These are phyloP conservation scores for Sebastes oblongus DNA, from an alignment of 2,797 vertebrate genomes.

Conservation along the genomic window DNA sequence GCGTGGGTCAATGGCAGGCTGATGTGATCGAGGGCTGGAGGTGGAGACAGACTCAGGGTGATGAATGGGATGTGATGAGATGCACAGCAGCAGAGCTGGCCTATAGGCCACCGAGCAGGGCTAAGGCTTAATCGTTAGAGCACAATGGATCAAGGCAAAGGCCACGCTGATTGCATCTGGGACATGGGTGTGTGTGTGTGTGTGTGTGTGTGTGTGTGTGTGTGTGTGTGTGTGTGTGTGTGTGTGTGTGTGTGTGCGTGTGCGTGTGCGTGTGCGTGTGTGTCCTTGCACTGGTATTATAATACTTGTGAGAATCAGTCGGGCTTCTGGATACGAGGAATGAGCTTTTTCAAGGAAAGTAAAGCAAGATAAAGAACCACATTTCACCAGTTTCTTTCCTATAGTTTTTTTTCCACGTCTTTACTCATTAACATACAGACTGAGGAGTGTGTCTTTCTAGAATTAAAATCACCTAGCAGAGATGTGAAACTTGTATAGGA, in stretches of 20 bases:
- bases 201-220: too few relatives aligned
- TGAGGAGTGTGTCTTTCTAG: not conserved
- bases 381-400: not conserved
- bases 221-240: too few relatives aligned
- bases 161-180: slow-evolving; percentile 61
- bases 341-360: not conserved
- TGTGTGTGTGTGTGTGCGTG: not conserved
- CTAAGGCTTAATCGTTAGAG: slow-evolving; percentile 65
- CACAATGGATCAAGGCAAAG: slow-evolving; percentile 67
- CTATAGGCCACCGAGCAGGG: slow-evolving; percentile 45
- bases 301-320: not conserved
- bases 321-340: not conserved
- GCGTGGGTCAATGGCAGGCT: slow-evolving; percentile 38
- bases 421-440: not conserved
- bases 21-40: slow-evolving; percentile 50
- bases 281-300: not conserved
- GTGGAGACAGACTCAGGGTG: slow-evolving; percentile 50
- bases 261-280: not conserved
- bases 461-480: not conserved
- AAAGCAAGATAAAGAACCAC: not conserved
- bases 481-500: not conserved
- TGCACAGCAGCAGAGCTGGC: slow-evolving; percentile 67
- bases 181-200: not conserved
- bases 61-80: slow-evolving; percentile 78
- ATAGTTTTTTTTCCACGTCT: not conserved